phyloP scores from a whole-genome alignment of 2,888 invertebrate species.

The Nymphalis polychloros region DNA sequence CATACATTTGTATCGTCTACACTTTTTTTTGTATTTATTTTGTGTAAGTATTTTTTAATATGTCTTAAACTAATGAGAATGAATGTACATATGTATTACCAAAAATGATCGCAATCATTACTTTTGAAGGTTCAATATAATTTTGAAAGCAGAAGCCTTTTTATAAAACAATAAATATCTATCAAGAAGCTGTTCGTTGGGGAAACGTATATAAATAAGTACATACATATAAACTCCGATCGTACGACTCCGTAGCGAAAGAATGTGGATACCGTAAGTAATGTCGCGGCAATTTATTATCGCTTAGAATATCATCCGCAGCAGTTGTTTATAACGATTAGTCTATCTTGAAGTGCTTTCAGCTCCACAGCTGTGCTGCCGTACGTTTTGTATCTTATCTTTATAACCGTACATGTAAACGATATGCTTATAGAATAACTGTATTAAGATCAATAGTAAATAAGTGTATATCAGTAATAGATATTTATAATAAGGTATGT shows the following conservation, averaged over 20 bases:
- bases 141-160: background rate
- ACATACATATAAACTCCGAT: too few species aligned
- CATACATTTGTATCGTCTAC: too few species aligned
- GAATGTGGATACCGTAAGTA: slow-evolving; percentile 20
- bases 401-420: background rate
- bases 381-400: slow-evolving; percentile 6
- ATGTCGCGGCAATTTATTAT: slow-evolving; percentile 27
- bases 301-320: slow-evolving; percentile 15
- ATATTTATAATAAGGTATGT: too few species aligned
- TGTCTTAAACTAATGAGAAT: too few species aligned
- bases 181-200: slow-evolving; percentile 6
- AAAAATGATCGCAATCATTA: too few species aligned
- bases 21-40: too few species aligned
- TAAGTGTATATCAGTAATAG: too few species aligned
- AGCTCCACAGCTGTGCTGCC: background rate
- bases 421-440: background rate
- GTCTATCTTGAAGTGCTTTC: slow-evolving; percentile 31
- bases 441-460: background rate
- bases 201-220: too few species aligned
- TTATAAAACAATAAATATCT: slow-evolving; percentile 15
- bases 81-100: too few species aligned
- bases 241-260: background rate
- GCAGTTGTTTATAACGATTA: slow-evolving; percentile 46
- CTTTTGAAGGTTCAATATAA: too few species aligned
- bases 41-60: too few species aligned